Evolutionary conservation across 2,797 vertebrate species (phyloP).

Genomic region (Notoglanidium macrostoma): DNA sequence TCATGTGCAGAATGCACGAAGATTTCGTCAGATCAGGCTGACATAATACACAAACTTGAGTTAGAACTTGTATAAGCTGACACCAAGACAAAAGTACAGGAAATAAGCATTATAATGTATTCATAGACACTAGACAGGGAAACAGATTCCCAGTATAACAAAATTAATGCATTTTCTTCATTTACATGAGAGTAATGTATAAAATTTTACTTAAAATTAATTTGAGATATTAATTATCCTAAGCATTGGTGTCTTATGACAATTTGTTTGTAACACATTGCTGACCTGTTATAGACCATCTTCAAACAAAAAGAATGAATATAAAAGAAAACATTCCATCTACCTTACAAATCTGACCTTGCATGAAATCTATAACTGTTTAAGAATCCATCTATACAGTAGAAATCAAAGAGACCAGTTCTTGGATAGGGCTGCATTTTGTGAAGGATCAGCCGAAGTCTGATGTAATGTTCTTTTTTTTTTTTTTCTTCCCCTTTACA

Average conservation of each 20-base stretch:
- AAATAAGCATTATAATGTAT: background rate
- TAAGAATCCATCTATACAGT: conserved; percentile 6
- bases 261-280: background rate
- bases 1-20: background rate
- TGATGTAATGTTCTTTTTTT: background rate
- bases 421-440: conserved; percentile 1
- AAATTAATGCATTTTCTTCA: background rate
- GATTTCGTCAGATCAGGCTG: background rate
- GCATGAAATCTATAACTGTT: conserved; percentile 3
- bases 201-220: background rate
- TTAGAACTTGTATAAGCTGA: background rate
- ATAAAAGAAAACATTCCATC: background rate
- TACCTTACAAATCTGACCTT: conserved; percentile 9
- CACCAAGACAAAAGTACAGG: background rate
- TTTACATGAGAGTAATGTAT: background rate
- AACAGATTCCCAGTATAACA: background rate
- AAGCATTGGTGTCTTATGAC: background rate
- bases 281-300: background rate
- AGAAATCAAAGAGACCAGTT: background rate
- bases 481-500: background rate
- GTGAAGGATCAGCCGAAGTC: background rate
- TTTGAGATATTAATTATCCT: background rate
- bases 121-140: background rate
- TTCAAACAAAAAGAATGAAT: background rate
- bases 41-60: background rate